Conservation (phyloP, 2,797 vertebrate species). For the Pelodytes ibericus region DNA sequence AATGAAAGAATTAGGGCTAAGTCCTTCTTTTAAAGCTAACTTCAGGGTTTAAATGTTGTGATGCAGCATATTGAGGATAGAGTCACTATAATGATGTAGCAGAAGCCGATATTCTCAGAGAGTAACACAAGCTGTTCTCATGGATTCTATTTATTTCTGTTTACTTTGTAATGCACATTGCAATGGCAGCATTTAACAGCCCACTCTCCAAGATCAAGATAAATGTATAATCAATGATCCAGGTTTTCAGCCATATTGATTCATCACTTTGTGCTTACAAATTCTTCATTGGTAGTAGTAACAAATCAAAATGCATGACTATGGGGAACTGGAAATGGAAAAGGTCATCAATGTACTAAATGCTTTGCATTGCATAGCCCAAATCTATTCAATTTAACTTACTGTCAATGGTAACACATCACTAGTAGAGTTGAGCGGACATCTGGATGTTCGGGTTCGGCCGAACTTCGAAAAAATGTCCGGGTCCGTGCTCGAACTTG, state of each 20-base stretch:
- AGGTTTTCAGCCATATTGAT: neutral
- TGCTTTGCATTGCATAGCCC: no score
- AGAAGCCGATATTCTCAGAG: neutral
- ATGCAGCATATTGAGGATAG: no score
- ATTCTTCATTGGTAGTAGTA: neutral
- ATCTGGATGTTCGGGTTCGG: no score
- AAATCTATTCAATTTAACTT: no score
- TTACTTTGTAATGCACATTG: neutral
- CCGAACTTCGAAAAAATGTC: no score
- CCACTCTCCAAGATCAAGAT: neutral
- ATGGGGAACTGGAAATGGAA: neutral
- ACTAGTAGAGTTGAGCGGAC: no score
- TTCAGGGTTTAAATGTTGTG: no score
- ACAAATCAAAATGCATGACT: neutral
- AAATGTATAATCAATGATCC: constrained; percentile 9
- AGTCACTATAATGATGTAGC: no score
- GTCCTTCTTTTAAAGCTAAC: no score
- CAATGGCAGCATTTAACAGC: constrained; percentile 4
- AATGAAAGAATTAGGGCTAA: no score
- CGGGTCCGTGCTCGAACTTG: no score
- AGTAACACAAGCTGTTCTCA: neutral
- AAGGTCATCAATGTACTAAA: neutral
- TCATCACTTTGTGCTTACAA: constrained; percentile 4
- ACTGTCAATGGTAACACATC: no score
- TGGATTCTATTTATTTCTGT: neutral